A percentile compares a stretch with the other conserved stretches of the same genome.
Evolutionary conservation across 2,113 vertebrate species (phyloP).

Genomic region (Macrotus californicus): DNA sequence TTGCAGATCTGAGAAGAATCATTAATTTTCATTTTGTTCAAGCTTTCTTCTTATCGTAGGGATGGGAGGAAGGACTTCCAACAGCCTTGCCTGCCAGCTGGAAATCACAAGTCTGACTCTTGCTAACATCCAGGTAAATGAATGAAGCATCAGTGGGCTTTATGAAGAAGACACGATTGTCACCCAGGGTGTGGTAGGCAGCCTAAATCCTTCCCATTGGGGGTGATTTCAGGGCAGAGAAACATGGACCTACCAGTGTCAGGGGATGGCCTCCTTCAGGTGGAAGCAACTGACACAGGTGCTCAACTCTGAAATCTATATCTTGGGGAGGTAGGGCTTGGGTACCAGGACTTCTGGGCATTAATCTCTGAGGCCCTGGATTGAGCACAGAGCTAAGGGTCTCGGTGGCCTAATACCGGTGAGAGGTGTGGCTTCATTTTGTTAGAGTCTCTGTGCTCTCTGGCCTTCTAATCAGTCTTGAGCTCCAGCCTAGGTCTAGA

Average conservation of each 20-base stretch:
- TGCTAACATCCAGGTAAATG: neutral
- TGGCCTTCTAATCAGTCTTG: no score
- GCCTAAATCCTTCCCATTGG: rapidly evolving
- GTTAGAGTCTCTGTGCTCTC: rapidly evolving
- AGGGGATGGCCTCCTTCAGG: neutral
- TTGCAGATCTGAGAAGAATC: neutral
- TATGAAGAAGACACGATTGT: rapidly evolving
- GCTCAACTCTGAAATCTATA: rapidly evolving
- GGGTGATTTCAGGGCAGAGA: rapidly evolving
- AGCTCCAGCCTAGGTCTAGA: rapidly evolving
- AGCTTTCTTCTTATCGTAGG: neutral
- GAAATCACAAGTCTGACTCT: neutral
- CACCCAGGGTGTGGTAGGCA: rapidly evolving
- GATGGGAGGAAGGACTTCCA: neutral
- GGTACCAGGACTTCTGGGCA: rapidly evolving
- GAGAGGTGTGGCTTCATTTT: neutral
- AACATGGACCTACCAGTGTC: rapidly evolving
- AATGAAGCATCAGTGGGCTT: neutral
- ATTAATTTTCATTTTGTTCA: rapidly evolving
- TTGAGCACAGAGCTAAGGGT: neutral
- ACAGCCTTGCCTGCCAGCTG: rapidly evolving
- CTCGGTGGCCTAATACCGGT: neutral
- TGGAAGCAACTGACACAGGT: neutral
- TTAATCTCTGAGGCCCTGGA: neutral
- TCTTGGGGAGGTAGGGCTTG: no score